Conservation (phyloP, 2,888 invertebrate genomes). For the Cancer borealis region DNA sequence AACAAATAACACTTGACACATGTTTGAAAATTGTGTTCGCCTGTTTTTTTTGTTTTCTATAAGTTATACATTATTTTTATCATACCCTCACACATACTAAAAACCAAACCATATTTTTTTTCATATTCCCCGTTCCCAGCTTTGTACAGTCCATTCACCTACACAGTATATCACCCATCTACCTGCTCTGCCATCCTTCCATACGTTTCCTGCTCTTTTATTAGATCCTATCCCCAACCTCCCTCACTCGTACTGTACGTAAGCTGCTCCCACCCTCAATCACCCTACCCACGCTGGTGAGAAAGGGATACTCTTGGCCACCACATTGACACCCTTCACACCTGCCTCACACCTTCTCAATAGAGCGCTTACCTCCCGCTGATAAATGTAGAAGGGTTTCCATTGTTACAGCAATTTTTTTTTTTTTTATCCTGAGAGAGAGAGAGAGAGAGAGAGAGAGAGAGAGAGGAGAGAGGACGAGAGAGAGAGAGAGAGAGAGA, state of each 20-base stretch:
- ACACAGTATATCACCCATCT: too few species aligned
- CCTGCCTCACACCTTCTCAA: neutral
- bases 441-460: constrained; percentile 14
- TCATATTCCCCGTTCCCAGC: too few species aligned
- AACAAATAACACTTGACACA: too few species aligned
- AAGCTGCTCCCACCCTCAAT: neutral
- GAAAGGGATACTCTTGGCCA: neutral
- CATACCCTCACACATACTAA: too few species aligned
- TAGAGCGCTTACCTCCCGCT: neutral
- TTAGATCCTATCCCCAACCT: neutral
- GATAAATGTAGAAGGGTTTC: neutral
- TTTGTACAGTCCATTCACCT: too few species aligned
- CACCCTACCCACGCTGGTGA: neutral
- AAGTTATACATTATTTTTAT: too few species aligned
- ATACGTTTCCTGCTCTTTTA: too few species aligned
- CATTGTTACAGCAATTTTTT: too few species aligned
- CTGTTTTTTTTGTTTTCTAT: too few species aligned
- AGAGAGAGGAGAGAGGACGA: neutral
- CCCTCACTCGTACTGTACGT: neutral
- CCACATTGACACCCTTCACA: neutral
- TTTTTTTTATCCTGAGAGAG: neutral
- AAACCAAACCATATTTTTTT: too few species aligned
- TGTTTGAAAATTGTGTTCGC: too few species aligned
- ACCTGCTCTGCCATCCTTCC: too few species aligned
- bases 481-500: constrained; percentile 20